Evolutionary conservation across 2,797 vertebrate genomes (phyloP).

Genomic region (Nyctalus aviator): DNA sequence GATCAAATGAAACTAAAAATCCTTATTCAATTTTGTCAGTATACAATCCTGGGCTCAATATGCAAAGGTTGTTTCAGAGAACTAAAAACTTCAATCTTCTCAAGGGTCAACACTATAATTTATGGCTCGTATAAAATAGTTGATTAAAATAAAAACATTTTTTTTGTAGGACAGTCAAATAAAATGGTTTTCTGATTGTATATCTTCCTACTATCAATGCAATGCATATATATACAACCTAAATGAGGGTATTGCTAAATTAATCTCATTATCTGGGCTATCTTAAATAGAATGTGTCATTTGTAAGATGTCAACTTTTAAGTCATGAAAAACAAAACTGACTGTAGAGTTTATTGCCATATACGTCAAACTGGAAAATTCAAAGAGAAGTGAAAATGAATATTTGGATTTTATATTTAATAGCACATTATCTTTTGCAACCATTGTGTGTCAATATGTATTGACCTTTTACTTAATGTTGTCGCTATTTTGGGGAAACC

Average conservation of each 20-base stretch:
- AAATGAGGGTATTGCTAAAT: not conserved
- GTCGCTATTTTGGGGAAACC: not conserved
- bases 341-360: not conserved
- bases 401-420: not conserved
- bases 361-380: not conserved
- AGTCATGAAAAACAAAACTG: not conserved
- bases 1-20: not conserved
- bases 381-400: not conserved
- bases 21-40: not conserved
- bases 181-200: not conserved
- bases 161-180: not conserved
- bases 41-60: not conserved
- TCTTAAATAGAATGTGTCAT: not conserved
- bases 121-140: not conserved
- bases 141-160: not conserved
- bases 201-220: not conserved
- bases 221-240: not conserved
- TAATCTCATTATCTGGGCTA: not conserved
- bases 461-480: not conserved
- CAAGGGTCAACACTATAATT: not conserved
- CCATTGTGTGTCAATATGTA: not conserved
- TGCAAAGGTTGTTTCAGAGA: not conserved
- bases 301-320: not conserved
- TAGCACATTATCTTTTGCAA: not conserved
- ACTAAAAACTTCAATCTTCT: not conserved